phyloP scores from a whole-genome alignment of 2,888 invertebrate genomes.

The Andrena trimmerana region DNA sequence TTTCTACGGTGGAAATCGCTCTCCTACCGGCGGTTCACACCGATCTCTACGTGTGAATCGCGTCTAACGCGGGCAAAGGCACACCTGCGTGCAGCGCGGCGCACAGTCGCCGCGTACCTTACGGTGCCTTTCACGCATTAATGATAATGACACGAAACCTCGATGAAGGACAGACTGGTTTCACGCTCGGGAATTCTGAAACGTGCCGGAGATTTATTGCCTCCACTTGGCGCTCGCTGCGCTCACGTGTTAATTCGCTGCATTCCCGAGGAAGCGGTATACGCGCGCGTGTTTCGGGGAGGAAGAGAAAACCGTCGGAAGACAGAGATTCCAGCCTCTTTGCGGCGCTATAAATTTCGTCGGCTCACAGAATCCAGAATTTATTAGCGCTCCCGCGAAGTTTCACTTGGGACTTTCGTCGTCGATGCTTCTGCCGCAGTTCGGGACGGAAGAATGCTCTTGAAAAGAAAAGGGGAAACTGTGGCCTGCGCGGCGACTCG shows the following conservation, averaged over 20 bases:
- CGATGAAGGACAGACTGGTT: constrained; percentile 71
- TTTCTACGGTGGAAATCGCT: constrained; percentile 57
- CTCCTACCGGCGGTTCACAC: constrained; percentile 47
- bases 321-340: constrained; percentile 40
- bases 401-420: constrained; percentile 12
- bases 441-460: constrained; percentile 3
- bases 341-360: constrained; percentile 52
- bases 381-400: constrained; percentile 45
- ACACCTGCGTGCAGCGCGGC: constrained; percentile 56
- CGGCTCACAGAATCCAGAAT: constrained; percentile 50
- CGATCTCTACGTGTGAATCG: constrained; percentile 57
- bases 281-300: constrained; percentile 29
- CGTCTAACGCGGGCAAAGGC: constrained; percentile 48
- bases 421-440: neutral
- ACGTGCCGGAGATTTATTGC: constrained; percentile 70
- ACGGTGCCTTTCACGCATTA: constrained; percentile 72
- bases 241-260: constrained; percentile 66
- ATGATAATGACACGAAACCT: constrained; percentile 72
- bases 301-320: constrained; percentile 32
- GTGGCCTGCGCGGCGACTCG: neutral
- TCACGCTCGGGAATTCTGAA: constrained; percentile 69
- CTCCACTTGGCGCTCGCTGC: constrained; percentile 55
- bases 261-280: constrained; percentile 43
- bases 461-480: constrained; percentile 24
- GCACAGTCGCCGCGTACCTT: constrained; percentile 25